Base-by-base conservation (phyloP, 2,113 vertebrate species). In the Gallinago undulata region DNA sequence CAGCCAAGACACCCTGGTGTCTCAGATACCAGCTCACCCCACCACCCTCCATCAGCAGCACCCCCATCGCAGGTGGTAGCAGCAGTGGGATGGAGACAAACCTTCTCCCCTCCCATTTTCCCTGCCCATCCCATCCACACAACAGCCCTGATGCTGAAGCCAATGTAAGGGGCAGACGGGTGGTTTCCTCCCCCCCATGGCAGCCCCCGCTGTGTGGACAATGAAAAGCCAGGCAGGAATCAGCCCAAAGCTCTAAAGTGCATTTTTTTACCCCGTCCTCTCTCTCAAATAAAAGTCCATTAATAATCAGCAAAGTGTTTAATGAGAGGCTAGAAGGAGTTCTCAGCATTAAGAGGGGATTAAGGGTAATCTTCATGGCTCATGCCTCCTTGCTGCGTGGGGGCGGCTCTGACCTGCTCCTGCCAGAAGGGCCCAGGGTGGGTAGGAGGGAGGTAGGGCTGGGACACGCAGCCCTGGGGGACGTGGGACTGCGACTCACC, bases 281-380 rank as follows among this genome's bases (percentile, higher is more conserved):
- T 62, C 37, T 74, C 76, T 62, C 57, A 62, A 73, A 84, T 59
- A 39, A 53, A 94, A 90, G 16, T 13, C 92, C 92, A 79, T 90
- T 91, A 87, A 89, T 28, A 93, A 94, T 31, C 37, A 96, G 80
- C 75, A 94, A 94, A 88, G 79, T 53, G 0, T 96, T 96, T 94
- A 96, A 95, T 89, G 85, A 83, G 51, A 69, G 66, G 57, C 87
- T 78, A 53, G 89, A 45, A 94, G 56, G 89, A 82, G 76, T 57
- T 82, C 76, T 90, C 56, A 66, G 69, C 88, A 4, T 25, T 18
- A 39, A 73, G 74, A 80, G 62, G 67, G 93, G 77, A 66, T 92
- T 39, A 12, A n/a, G 55, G 48, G 53, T 50, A 47, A 37, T 82
- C 82, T 77, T 41, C 64, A 31, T 7, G 3, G 13, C 81, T 94